Evolutionary conservation across 37 sponge, comb jelly and placozoan genomes (phyloP), one percentile per base, ranked within the genome.

Genomic region (Ianthella basta): DNA sequence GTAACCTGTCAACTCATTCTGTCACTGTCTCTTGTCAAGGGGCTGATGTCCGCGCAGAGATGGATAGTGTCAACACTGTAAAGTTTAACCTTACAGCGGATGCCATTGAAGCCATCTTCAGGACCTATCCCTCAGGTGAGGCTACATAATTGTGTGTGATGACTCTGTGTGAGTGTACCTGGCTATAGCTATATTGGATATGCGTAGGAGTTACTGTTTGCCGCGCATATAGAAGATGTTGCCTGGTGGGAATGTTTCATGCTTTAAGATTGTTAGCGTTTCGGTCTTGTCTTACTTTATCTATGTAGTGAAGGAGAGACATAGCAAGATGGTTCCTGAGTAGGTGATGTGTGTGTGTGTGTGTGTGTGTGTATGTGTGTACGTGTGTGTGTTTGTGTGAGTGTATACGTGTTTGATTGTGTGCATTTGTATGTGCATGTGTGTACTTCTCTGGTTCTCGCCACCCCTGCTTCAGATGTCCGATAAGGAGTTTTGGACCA

Each of bases 61-160:
- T 82, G 59, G 90, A 89, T 64, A 90, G 97, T 21, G 87, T 88
- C 74, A 96, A 96, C 80, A 54, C 90, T 19, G 88, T 94, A 15
- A 86, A 89, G 59, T 91, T 83, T 80, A 94, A 87, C 37, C 82
- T 96, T 44, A 94, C 90, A 15, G 60, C 83, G 0, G 97, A 96
- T 72, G 81, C 72, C 3, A 91, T 94, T 38, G 82, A 84, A 29
- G 87, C 91, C 32, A 96, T 96, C 64, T 96, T 96, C 77, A 86
- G 85, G 36, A 94, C 95, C 15, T 96, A 96, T 72, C 97, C 97
- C 23, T 59, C 92, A 40, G 97, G 94, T 91, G 80, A 72, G 75
- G 24, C 24, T 32, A 16, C 59, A 56, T 56, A 18, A 56, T 18
- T 18, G 18, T 56, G 59, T 56, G 59, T 18, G 18, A 15, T 19